phyloP scores from a whole-genome alignment of 2,888 invertebrate species.

The Megalurothrips usitatus region DNA sequence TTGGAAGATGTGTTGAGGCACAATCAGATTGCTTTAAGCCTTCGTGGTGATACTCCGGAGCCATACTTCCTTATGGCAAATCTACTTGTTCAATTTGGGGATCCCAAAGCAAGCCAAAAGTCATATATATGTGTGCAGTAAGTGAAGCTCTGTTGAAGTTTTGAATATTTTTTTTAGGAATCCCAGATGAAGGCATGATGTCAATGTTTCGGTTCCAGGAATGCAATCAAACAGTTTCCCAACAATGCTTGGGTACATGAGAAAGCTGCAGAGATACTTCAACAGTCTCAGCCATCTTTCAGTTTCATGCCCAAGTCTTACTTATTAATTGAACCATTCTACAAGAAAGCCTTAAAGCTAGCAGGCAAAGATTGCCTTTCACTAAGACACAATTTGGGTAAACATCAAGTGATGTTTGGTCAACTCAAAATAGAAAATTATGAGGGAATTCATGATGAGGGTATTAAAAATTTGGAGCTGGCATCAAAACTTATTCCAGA shows the following conservation, averaged over 20 bases:
- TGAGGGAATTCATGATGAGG: background rate
- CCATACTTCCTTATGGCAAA: background rate
- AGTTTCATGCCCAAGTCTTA: background rate
- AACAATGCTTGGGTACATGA: background rate
- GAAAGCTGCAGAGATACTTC: background rate
- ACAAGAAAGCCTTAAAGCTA: background rate
- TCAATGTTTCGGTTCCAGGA: background rate
- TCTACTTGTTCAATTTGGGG: background rate
- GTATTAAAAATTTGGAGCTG: background rate
- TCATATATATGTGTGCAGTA: background rate
- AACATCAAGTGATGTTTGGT: background rate
- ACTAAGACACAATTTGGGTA: background rate
- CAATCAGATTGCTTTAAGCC: background rate
- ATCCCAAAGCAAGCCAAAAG: background rate
- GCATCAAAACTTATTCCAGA: background rate
- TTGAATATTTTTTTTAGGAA: background rate
- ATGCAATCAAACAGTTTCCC: background rate
- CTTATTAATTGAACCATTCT: background rate
- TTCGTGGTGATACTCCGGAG: background rate
- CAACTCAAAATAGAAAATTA: background rate
- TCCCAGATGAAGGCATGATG: background rate
- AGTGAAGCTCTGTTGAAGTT: background rate
- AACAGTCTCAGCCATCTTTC: background rate
- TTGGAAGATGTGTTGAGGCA: background rate
- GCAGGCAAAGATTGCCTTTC: background rate